Evolutionary conservation across 2,888 invertebrate genomes (phyloP).

Genomic region (Drepanosiphum platanoidis): DNA sequence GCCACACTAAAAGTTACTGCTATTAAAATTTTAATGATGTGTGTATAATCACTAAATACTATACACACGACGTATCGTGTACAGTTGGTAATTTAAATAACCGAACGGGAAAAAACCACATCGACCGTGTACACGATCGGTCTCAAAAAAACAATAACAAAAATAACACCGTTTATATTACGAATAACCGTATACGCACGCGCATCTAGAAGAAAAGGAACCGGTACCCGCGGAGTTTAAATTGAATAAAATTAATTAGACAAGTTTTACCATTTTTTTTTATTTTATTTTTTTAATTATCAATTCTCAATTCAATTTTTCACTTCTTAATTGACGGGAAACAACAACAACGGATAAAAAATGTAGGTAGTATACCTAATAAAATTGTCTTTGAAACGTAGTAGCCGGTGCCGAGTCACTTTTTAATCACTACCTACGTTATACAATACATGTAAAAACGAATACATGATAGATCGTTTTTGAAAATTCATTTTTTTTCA

Average conservation of each 20-base stretch:
- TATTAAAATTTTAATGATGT: conserved; percentile 25
- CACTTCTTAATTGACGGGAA: background rate
- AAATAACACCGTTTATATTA: background rate
- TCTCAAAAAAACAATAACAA: conserved; percentile 27
- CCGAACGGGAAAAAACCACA: background rate
- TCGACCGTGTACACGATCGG: background rate
- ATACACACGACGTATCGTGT: background rate
- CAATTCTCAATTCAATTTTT: conserved; percentile 19
- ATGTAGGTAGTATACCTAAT: conserved; percentile 15
- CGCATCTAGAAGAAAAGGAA: no score
- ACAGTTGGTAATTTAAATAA: background rate
- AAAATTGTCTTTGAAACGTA: background rate
- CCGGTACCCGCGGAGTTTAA: background rate
- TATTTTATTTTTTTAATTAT: background rate
- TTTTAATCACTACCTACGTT: background rate
- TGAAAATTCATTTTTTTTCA: background rate
- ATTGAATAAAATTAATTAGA: conserved; percentile 28
- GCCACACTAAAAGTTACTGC: background rate
- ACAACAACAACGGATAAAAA: background rate
- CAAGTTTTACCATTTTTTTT: background rate
- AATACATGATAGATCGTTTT: background rate
- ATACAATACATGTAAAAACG: background rate
- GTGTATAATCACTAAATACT: background rate
- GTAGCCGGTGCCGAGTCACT: background rate
- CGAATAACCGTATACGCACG: no score